Base-by-base conservation (phyloP, 2,113 vertebrate genomes). In the Calypte anna region DNA sequence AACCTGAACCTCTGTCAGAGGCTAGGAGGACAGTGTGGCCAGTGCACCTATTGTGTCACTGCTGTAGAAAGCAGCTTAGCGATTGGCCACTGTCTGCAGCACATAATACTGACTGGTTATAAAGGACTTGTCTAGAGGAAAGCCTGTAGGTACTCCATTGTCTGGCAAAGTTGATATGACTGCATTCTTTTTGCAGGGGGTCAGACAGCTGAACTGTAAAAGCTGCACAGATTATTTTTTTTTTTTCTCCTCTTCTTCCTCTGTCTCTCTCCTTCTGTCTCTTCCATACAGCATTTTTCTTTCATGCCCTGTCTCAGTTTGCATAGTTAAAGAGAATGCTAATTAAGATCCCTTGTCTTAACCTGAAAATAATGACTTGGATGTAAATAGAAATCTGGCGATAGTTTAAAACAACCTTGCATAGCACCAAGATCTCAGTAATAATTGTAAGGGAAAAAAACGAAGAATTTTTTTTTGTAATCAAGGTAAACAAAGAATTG, bases 21-120 rank as follows among this genome's bases (percentile, higher is more conserved):
- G 96, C 96, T 95, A 96, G 94, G 95, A 98, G 98, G 97, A 97
- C 97, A 97, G 96, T 96, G 97, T 97, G 98, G 97, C 97, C 97
- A 97, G 97, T 96, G 97, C 98, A 98, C 98, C 98, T 98, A 98
- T 98, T 98, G 98, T 98, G 97, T 98, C 96, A 97, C 94, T 96
- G 97, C 98, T 98, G 96, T 93, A 97, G 97, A 98, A 97, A 97
- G 97, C 94, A 97, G 98, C 93, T 93, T 97, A 96, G 95, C 93
- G 97, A 98, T 98, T 98, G 97, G 97, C 97, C 94, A 97, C 98
- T 97, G 97, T 98, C 96, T 97, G 96, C 97, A 97, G 98, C 98
- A 97, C 97, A 98, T 97, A 98, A 98, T 97, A 96, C 97, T 96
- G 98, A 97, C 97, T 98, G 98, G 97, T 98, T 98, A 98, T 98